These are phyloP conservation scores for Lagenorhynchus albirostris DNA, from an alignment of 2,113 vertebrate species.

Conservation along the genomic window DNA sequence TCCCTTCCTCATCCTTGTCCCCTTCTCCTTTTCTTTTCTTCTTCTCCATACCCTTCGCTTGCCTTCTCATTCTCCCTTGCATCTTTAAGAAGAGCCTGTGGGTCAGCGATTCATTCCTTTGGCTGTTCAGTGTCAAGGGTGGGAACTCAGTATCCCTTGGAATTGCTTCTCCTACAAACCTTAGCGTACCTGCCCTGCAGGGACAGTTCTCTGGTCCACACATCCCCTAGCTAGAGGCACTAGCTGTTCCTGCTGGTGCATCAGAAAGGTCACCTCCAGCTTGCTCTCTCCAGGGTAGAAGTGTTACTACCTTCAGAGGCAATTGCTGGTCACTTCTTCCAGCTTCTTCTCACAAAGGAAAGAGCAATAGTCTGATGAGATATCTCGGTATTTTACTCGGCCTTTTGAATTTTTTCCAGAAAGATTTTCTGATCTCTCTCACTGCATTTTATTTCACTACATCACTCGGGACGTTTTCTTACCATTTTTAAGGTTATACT, in stretches of 20 bases:
- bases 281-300: neutral
- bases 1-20: neutral
- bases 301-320: neutral
- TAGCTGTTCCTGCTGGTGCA: neutral
- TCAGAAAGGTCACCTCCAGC: constrained; percentile 2
- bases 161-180: neutral
- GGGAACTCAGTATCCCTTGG: neutral
- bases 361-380: neutral
- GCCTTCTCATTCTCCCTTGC: neutral
- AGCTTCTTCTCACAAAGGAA: neutral
- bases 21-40: neutral
- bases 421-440: neutral
- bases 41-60: neutral
- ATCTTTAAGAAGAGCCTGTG: neutral
- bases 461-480: neutral
- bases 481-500: neutral
- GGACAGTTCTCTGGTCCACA: neutral
- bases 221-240: neutral
- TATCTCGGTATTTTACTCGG: neutral
- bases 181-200: neutral
- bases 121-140: neutral
- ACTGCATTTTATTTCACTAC: neutral
- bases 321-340: neutral
- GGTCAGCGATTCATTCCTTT: neutral
- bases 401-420: neutral